These are phyloP conservation scores for Globicephala melas DNA, from an alignment of 2,113 vertebrate species.

Conservation along the genomic window DNA sequence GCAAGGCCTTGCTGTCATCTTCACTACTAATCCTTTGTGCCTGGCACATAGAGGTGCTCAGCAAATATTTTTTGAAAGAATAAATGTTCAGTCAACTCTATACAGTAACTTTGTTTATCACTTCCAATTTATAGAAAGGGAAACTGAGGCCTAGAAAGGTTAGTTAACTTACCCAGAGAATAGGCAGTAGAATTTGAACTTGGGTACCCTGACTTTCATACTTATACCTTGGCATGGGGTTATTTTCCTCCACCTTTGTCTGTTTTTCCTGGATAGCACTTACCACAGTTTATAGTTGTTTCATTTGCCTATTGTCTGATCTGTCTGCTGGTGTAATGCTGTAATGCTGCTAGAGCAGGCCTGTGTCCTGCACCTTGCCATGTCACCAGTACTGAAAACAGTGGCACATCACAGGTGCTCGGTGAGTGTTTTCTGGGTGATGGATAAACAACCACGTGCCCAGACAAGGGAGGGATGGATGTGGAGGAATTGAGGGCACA, in stretches of 20 bases:
- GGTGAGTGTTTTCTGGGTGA: neutral
- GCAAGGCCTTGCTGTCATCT: neutral
- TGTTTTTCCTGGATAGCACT: neutral
- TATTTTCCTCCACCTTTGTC: neutral
- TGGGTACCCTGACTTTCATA: neutral
- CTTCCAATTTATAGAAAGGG: neutral
- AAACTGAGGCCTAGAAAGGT: neutral
- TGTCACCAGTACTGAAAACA: neutral
- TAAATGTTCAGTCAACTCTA: neutral
- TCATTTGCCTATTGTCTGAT: neutral
- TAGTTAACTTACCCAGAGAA: neutral
- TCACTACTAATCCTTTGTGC: neutral
- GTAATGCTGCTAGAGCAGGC: neutral
- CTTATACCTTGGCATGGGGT: neutral
- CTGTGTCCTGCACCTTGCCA: neutral
- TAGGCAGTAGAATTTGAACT: neutral
- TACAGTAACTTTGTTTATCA: neutral
- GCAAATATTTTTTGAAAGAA: neutral
- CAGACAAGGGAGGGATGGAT: neutral
- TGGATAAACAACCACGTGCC: neutral
- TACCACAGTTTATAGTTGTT: neutral
- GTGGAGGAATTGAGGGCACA: neutral
- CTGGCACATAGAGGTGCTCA: neutral
- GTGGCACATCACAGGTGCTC: neutral
- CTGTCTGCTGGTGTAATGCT: neutral